Percentiles rank a stretch among this genome's conserved stretches.
Evolutionary conservation across 2,797 vertebrate species (phyloP).

Genomic region (Orestias chungarensis): DNA sequence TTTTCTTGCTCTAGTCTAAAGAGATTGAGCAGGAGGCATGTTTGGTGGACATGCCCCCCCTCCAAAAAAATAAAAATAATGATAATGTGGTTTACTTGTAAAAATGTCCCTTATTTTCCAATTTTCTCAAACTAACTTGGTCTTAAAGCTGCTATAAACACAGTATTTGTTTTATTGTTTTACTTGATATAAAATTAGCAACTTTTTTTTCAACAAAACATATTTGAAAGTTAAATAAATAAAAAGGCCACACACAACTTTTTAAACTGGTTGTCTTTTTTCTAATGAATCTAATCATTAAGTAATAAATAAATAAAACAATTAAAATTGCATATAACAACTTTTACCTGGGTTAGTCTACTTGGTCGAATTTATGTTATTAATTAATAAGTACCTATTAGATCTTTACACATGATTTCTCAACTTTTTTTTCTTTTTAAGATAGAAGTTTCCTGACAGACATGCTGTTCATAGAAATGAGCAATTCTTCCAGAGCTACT

Average conservation of each 20-base stretch:
- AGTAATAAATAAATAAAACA: not conserved
- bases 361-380: conserved; percentile 26
- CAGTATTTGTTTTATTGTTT: no score
- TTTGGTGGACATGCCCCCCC: not conserved
- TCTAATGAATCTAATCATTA: not conserved
- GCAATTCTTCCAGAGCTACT: conserved; percentile 78
- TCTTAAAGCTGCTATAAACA: not conserved
- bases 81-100: no score
- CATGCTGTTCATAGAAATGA: conserved; percentile 77
- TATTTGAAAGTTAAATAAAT: no score
- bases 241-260: no score
- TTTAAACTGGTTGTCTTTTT: not conserved
- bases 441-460: conserved; percentile 70
- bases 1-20: not conserved
- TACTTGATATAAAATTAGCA: no score
- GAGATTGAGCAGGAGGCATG: conserved; percentile 15
- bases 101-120: not conserved
- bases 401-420: conserved; percentile 40
- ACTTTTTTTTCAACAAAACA: no score
- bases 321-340: not conserved
- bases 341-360: not conserved
- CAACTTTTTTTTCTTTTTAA: conserved; percentile 21
- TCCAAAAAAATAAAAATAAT: no score
- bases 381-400: conserved; percentile 32
- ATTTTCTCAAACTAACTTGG: not conserved